phyloP scores from a whole-genome alignment of 2,888 invertebrate genomes.

The Anoncus sp. region DNA sequence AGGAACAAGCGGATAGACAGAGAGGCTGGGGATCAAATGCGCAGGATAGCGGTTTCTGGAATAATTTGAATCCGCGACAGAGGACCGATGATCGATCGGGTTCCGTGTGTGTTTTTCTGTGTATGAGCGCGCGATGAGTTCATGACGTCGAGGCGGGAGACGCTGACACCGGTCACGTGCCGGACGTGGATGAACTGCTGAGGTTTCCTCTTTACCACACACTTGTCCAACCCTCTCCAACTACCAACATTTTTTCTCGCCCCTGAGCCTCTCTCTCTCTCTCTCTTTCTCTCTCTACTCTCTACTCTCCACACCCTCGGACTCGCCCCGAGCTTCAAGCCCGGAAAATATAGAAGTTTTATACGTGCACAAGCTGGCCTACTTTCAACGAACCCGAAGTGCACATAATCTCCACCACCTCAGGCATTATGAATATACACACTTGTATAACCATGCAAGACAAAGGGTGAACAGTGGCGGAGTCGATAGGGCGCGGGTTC shows the following conservation, averaged over 20 bases:
- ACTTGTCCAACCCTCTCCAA: conserved; percentile 22
- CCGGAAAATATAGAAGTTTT: conserved; percentile 50
- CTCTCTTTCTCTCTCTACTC: conserved; percentile 20
- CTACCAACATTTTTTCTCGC: conserved; percentile 10
- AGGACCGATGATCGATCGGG: conserved; percentile 70
- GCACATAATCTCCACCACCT: conserved; percentile 5
- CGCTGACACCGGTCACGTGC: conserved; percentile 70
- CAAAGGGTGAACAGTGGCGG: background rate
- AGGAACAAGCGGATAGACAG: background rate
- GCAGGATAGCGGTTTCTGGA: conserved; percentile 46
- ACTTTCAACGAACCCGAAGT: conserved; percentile 42
- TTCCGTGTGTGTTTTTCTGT: background rate
- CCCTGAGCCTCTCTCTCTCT: conserved; percentile 10
- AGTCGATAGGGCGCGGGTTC: too few species aligned
- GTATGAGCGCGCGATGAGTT: conserved; percentile 12
- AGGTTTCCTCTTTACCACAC: conserved; percentile 71
- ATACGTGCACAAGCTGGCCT: conserved; percentile 57
- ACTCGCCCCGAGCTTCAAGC: conserved; percentile 31
- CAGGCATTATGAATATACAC: background rate
- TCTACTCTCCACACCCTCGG: conserved; percentile 17
- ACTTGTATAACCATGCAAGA: background rate
- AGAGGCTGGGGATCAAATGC: conserved; percentile 27
- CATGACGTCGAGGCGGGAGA: conserved; percentile 31
- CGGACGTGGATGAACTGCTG: conserved; percentile 73
- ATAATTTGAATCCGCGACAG: conserved; percentile 70